Conservation (phyloP, 2,888 invertebrate genomes). For the Tetragnatha montana region DNA sequence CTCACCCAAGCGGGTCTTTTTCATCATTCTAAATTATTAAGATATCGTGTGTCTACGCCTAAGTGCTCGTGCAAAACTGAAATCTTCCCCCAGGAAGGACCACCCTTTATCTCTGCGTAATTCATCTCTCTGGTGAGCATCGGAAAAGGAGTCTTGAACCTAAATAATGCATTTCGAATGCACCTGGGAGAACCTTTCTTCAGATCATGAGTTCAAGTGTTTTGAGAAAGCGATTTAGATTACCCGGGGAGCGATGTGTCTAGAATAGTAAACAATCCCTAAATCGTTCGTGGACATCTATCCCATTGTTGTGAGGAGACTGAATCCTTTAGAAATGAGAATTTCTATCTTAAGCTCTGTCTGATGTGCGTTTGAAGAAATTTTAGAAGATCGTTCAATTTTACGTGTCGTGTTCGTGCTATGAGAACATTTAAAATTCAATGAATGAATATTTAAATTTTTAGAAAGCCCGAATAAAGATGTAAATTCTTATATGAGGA, state of each 20-base stretch:
- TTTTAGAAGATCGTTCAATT: too few species aligned
- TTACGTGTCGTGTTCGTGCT: too few species aligned
- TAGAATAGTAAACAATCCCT: not conserved
- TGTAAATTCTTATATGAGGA: too few species aligned
- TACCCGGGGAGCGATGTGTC: not conserved
- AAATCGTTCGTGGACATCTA: not conserved
- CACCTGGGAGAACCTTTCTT: not conserved
- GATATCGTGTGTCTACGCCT: not conserved
- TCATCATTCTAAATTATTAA: not conserved
- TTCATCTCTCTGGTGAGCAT: not conserved
- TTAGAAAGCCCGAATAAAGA: too few species aligned
- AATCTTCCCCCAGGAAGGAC: not conserved
- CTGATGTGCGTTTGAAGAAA: too few species aligned
- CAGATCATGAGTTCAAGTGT: not conserved
- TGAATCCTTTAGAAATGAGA: not conserved
- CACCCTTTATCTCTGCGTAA: not conserved
- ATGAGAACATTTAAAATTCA: too few species aligned
- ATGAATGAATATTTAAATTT: too few species aligned
- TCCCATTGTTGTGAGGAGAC: not conserved
- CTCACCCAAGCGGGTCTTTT: not conserved
- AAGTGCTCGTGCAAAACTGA: not conserved
- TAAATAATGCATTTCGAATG: not conserved
- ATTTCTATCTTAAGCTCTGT: too few species aligned
- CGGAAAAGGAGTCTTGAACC: not conserved
- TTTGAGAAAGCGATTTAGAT: not conserved